These are phyloP conservation scores for Anguilla obscura DNA, from an alignment of 2,797 vertebrate genomes.

Conservation along the genomic window DNA sequence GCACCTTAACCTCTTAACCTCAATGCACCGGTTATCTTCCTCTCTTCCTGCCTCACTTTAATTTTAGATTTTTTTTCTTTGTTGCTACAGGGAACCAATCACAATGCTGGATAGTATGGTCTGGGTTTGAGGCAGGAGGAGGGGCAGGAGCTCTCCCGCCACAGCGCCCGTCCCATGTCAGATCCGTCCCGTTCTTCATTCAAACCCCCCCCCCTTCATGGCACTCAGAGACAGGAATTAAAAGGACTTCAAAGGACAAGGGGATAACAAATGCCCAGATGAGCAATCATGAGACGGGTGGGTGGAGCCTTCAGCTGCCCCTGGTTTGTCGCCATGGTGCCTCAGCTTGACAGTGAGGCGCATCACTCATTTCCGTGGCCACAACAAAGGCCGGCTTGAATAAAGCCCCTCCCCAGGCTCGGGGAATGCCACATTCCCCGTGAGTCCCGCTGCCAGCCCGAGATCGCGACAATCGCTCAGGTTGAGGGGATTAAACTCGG, in stretches of 20 bases:
- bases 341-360: not conserved
- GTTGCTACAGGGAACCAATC: not conserved
- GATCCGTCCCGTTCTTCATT: too few relatives aligned
- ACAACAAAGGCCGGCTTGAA: not conserved
- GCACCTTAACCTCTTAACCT: not conserved
- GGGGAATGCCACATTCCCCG: not conserved
- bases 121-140: not conserved
- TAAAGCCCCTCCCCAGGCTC: not conserved
- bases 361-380: conserved; percentile 2
- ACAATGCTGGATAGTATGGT: not conserved
- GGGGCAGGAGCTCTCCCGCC: not conserved
- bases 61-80: not conserved
- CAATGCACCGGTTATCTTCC: not conserved
- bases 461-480: not conserved
- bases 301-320: not conserved
- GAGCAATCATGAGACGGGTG: not conserved
- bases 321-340: conserved; percentile 16
- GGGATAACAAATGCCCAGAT: not conserved
- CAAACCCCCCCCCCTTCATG: not conserved
- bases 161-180: not conserved
- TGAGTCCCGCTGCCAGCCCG: not conserved
- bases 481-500: not conserved
- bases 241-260: not conserved
- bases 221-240: not conserved
- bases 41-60: not conserved